Evolutionary conservation across 2,888 invertebrate species (phyloP).

Genomic region (Sesia apiformis): DNA sequence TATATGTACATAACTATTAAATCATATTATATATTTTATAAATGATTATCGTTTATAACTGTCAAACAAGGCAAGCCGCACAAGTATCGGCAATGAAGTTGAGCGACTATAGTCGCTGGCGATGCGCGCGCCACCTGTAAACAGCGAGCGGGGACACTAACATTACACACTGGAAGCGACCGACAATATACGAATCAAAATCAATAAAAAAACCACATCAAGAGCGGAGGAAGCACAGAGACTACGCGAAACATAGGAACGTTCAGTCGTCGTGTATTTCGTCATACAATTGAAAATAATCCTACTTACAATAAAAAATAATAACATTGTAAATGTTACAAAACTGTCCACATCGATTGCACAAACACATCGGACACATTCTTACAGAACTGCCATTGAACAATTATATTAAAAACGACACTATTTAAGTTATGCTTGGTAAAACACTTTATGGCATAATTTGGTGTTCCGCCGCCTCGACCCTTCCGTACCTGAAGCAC

Average conservation of each 20-base stretch:
- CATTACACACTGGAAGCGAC: too few relatives aligned
- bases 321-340: conserved; percentile 34
- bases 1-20: too few relatives aligned
- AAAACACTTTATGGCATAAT: conserved; percentile 56
- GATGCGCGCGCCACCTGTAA: too few relatives aligned
- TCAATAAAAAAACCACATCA: too few relatives aligned
- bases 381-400: conserved; percentile 25
- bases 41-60: too few relatives aligned
- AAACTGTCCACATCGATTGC: conserved; percentile 22
- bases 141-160: too few relatives aligned
- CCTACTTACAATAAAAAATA: conserved; percentile 38
- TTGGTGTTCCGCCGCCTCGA: conserved; percentile 14
- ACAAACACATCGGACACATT: conserved; percentile 22
- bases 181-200: too few relatives aligned
- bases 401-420: conserved; percentile 29
- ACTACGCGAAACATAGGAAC: conserved; percentile 43
- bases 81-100: too few relatives aligned
- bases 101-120: too few relatives aligned
- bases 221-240: conserved; percentile 29
- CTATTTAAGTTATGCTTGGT: conserved; percentile 50
- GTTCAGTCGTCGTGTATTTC: conserved; percentile 44
- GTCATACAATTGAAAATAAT: conserved; percentile 34
- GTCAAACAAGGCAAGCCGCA: too few relatives aligned
- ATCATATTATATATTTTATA: too few relatives aligned
- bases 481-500: too few relatives aligned